A percentile compares a stretch with the other conserved stretches of the same genome.
Evolutionary conservation across 2,113 vertebrate species (phyloP).

Genomic region (Coptodon rendalli): DNA sequence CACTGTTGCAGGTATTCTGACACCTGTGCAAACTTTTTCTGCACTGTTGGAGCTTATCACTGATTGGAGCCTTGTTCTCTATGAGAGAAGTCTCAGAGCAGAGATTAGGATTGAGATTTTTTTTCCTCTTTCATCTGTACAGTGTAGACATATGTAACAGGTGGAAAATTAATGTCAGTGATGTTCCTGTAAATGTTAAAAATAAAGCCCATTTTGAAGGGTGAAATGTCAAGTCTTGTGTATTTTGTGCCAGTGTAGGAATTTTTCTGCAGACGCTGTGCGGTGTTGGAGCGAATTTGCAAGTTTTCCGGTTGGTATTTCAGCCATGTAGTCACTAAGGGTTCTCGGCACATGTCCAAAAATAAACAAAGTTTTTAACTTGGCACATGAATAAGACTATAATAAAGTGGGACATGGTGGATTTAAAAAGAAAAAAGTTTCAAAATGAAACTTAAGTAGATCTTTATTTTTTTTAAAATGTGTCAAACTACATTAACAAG

Average conservation of each 20-base stretch:
- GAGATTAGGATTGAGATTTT: constrained; percentile 23
- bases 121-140: constrained; percentile 63
- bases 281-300: accelerated
- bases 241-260: not conserved
- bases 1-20: constrained; percentile 37
- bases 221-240: not conserved
- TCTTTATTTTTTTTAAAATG: not conserved
- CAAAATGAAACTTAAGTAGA: not conserved
- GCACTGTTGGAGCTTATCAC: constrained; percentile 55
- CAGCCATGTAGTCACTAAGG: not conserved
- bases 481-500: not conserved
- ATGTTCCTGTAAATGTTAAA: constrained; percentile 74
- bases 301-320: not conserved
- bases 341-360: not conserved
- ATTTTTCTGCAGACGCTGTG: not conserved
- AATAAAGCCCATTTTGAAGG: constrained; percentile 75
- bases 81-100: constrained; percentile 32
- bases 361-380: not conserved
- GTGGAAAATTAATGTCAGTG: constrained; percentile 72
- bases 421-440: not conserved
- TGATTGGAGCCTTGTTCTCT: constrained; percentile 45
- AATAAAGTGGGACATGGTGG: not conserved
- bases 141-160: constrained; percentile 62
- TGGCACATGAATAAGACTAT: not conserved
- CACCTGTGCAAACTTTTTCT: constrained; percentile 34